Evolutionary conservation across 2,797 vertebrate genomes (phyloP).

Genomic region (Spatula versicolor): DNA sequence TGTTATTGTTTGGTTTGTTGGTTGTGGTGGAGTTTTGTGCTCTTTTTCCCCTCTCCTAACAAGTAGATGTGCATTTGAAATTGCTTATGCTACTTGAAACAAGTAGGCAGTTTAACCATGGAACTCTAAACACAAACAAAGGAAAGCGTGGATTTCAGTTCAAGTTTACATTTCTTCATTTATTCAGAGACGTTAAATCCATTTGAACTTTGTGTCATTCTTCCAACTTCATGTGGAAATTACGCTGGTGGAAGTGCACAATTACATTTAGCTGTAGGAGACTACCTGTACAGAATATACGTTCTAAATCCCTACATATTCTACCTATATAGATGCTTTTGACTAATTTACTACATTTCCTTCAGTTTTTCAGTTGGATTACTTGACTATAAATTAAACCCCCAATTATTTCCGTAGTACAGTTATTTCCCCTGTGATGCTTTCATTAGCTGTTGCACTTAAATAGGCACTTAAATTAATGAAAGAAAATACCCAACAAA

Average conservation of each 20-base stretch:
- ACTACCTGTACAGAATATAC: not conserved
- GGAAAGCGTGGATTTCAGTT: not conserved
- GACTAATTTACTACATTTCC: not conserved
- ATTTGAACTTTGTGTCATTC: not conserved
- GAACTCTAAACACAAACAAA: not conserved
- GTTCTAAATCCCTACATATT: not conserved
- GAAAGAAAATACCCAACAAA: not conserved
- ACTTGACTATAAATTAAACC: not conserved
- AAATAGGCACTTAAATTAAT: not conserved
- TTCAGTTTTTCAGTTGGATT: not conserved
- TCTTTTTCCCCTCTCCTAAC: not conserved
- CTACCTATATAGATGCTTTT: too few relatives aligned
- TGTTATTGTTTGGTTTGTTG: not conserved
- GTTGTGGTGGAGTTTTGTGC: not conserved
- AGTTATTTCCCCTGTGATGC: not conserved
- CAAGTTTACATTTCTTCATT: not conserved
- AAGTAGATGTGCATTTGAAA: not conserved
- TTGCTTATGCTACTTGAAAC: not conserved
- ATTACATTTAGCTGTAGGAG: not conserved
- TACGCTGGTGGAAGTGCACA: not conserved
- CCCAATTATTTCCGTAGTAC: not conserved
- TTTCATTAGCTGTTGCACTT: not conserved
- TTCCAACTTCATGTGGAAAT: not conserved
- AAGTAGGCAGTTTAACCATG: not conserved
- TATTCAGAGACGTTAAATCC: not conserved